Percentiles rank a stretch among this genome's conserved stretches.
phyloP scores from a whole-genome alignment of 2,113 vertebrate genomes.

The Rafetus swinhoei region DNA sequence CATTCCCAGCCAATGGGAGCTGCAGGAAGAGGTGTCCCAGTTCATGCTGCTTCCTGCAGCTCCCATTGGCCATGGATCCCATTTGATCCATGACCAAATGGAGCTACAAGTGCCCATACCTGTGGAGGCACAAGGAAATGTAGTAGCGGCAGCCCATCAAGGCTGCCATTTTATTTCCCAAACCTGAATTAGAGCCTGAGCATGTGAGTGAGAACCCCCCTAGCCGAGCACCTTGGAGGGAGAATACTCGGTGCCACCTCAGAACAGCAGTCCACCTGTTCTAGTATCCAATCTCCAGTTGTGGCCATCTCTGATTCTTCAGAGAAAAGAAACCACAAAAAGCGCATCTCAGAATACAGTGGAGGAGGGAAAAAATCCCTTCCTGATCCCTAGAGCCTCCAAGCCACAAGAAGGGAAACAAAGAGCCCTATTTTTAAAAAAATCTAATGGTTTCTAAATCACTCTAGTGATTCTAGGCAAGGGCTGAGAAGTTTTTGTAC shows the following conservation, averaged over 20 bases:
- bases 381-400: neutral
- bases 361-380: neutral
- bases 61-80: no score
- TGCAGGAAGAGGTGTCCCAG: no score
- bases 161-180: no score
- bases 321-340: neutral
- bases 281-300: neutral
- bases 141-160: no score
- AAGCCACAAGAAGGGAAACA: neutral
- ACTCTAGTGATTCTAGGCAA: neutral
- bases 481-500: neutral
- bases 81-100: no score
- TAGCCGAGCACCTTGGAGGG: neutral
- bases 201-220: neutral
- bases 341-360: neutral
- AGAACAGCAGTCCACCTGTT: neutral
- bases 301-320: neutral
- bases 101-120: no score
- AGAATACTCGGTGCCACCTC: neutral
- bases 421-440: neutral
- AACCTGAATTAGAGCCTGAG: neutral
- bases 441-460: neutral
- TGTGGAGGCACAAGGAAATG: no score
- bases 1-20: no score
- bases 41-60: no score